Percentiles rank a stretch among this genome's conserved stretches.
Evolutionary conservation across 2,888 invertebrate species (phyloP).

Genomic region (Caenorhabditis auriculariae): DNA sequence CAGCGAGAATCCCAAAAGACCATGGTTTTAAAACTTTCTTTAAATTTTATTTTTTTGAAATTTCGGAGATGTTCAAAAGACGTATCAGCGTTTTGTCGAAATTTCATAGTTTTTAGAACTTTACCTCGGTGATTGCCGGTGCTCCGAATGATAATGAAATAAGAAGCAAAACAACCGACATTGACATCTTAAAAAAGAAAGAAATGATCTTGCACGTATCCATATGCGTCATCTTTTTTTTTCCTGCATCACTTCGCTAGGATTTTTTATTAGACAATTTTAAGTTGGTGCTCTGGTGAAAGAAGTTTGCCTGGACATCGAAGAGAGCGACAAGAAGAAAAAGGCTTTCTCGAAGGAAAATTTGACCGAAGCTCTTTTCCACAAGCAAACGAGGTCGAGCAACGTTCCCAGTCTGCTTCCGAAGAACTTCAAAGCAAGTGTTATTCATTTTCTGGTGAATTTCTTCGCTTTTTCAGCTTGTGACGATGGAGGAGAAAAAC

Average conservation of each 20-base stretch:
- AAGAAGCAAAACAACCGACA: not conserved
- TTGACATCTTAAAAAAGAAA: not conserved
- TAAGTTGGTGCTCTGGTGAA: conserved; percentile 25
- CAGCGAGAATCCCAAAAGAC: not conserved
- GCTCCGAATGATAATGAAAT: not conserved
- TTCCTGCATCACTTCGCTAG: too few species aligned
- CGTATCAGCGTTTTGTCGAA: too few species aligned
- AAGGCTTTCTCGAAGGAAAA: too few species aligned
- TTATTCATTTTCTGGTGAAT: not conserved
- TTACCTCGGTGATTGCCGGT: too few species aligned
- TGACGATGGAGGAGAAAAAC: conserved; percentile 8
- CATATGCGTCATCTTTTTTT: not conserved
- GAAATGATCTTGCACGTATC: not conserved
- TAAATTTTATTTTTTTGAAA: too few species aligned
- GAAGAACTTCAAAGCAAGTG: conserved; percentile 9
- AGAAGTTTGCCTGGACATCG: conserved; percentile 17
- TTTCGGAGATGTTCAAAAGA: too few species aligned
- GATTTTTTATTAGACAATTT: too few species aligned
- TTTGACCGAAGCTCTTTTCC: too few species aligned
- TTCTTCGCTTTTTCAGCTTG: conserved; percentile 14
- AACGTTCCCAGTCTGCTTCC: too few species aligned
- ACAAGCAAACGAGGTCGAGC: too few species aligned
- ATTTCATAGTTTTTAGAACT: too few species aligned
- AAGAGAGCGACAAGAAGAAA: too few species aligned
- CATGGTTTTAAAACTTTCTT: not conserved